Evolutionary conservation across 2,113 vertebrate species (phyloP), one percentile per base, ranked within the genome.

Genomic region (Phrynocephalus versicolor): DNA sequence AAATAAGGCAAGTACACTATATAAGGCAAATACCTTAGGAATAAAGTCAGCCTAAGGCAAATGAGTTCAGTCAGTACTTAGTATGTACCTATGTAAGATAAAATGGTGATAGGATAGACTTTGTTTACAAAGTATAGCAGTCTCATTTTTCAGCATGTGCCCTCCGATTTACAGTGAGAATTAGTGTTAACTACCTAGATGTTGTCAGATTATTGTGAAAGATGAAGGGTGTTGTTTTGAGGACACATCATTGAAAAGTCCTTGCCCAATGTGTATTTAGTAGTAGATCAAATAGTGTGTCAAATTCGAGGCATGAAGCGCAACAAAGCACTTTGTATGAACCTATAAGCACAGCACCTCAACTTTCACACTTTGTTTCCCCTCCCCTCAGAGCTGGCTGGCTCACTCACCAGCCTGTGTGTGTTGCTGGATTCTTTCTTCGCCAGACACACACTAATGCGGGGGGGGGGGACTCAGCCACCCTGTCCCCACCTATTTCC

Each of bases 61-160:
- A 0, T 73, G n/a, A 76, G 41, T 77, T 81, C 64, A 33, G 10
- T 21, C 33, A 19, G 55, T 37, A 3, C 85, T 64, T 2, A 33
- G 10, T 21, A 37, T 23, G 55, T 45, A 3, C 85, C 62, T 2
- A 0, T 57, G 84, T 81, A 18, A 85, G 84, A 35, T 15, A 67
- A 0, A 72, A 62, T 84, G 41, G 19, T 67, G 1, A 23, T 75
- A 86, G n/a, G 72, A 70, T 57, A 8, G 7, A 37, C 7, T 88
- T 70, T 81, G 21, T 37, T 35, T 77, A 72, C 67, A 79, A 77
- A 88, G 45, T 15, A 39, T n/a, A 76, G 82, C 85, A 6, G 81
- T 88, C 87, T 88, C 90, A 86, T 85, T 79, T 35, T 85, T 90
- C 85, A 27, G 57, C 77, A 82, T 84, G 82, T 88, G 83, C 91